Conservation (phyloP, 1,140 invertebrate genomes). For the Sarcophaga bullata region DNA sequence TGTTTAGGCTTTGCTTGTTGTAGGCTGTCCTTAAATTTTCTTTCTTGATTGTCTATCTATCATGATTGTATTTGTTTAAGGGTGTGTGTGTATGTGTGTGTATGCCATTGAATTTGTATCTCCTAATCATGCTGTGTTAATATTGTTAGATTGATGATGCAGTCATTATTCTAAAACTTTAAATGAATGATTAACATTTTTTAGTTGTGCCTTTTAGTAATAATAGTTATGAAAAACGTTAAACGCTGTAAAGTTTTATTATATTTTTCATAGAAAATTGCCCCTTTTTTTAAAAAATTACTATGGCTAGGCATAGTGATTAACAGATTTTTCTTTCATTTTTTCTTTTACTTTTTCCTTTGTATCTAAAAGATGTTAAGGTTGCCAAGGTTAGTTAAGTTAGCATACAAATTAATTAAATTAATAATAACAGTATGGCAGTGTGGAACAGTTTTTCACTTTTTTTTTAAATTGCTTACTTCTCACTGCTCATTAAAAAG, state of each 20-base stretch:
- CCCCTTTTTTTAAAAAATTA: no score
- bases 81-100: not conserved
- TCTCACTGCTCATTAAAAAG: no score
- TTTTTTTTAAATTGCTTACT: no score
- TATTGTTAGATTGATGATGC: conserved; percentile 18
- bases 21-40: not conserved
- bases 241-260: not conserved
- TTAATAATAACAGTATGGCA: no score
- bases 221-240: not conserved
- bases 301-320: not conserved
- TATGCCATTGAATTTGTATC: not conserved
- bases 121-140: conserved; percentile 13
- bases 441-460: no score
- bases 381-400: no score
- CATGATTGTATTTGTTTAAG: conserved; percentile 15
- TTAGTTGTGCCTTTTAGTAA: not conserved
- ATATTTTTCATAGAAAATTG: not conserved
- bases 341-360: not conserved
- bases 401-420: no score
- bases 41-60: not conserved
- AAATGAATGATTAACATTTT: conserved; percentile 13
- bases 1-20: conserved; percentile 32
- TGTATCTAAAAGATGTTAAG: not conserved
- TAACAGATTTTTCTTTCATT: not conserved
- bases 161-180: not conserved